Conservation (phyloP, 2,113 vertebrate species). For the Barnardius zonarius region DNA sequence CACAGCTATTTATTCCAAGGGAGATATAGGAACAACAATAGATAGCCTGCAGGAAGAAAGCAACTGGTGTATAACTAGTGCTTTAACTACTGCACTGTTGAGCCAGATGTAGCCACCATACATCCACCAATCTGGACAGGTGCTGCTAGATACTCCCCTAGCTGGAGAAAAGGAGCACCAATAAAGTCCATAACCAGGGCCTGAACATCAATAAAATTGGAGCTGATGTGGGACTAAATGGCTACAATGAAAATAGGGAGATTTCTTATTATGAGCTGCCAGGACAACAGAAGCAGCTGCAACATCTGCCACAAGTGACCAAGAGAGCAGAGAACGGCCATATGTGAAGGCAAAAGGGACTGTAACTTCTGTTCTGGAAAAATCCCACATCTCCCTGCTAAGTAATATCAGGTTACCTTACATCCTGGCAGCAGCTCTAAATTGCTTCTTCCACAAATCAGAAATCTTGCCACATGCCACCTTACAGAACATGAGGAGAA, state of each 20-base stretch:
- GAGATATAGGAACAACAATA: neutral
- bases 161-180: neutral
- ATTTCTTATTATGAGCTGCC: neutral
- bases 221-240: neutral
- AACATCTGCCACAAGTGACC: neutral
- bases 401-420: neutral
- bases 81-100: neutral
- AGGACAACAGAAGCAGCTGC: neutral
- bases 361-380: neutral
- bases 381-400: neutral
- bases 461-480: neutral
- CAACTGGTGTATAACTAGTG: rapidly evolving
- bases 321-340: neutral
- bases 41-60: neutral
- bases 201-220: neutral
- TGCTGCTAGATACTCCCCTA: neutral
- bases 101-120: neutral
- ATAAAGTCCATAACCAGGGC: no score
- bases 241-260: neutral
- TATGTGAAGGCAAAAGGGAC: neutral
- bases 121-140: rapidly evolving
- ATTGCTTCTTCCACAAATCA: neutral
- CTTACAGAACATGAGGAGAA: neutral
- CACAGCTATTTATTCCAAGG: neutral
- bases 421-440: neutral